Evolutionary conservation across 2,113 vertebrate genomes (phyloP).

Genomic region (Dromaius novaehollandiae): DNA sequence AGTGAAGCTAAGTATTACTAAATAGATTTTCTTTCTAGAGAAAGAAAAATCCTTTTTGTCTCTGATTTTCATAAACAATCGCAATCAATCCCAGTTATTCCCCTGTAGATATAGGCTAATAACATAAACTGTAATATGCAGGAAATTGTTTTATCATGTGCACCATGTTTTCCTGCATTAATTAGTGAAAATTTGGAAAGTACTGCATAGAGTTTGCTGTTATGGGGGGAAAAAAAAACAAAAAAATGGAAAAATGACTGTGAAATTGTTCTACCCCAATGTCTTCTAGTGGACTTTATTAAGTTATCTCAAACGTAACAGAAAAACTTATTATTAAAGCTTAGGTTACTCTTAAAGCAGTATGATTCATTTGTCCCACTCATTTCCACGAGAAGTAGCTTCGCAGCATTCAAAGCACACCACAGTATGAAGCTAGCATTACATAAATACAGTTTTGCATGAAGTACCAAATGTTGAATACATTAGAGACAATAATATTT

Average conservation of each 20-base stretch:
- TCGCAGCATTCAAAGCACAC: background rate
- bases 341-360: background rate
- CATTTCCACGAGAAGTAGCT: background rate
- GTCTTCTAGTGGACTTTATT: background rate
- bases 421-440: background rate
- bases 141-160: background rate
- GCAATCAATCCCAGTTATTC: background rate
- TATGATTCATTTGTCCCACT: background rate
- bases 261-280: background rate
- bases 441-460: constrained; percentile 50
- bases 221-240: background rate
- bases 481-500: background rate
- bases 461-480: background rate
- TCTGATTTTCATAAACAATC: background rate
- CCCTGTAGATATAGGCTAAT: background rate
- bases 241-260: background rate
- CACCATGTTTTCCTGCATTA: background rate
- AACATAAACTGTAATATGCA: background rate
- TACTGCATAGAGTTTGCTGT: background rate
- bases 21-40: background rate
- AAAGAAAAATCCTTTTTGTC: background rate
- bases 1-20: background rate
- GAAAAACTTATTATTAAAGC: background rate
- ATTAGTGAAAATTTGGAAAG: background rate
- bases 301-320: background rate